Conservation (phyloP, 2,888 invertebrate species). For the Agonopterix heracliana region DNA sequence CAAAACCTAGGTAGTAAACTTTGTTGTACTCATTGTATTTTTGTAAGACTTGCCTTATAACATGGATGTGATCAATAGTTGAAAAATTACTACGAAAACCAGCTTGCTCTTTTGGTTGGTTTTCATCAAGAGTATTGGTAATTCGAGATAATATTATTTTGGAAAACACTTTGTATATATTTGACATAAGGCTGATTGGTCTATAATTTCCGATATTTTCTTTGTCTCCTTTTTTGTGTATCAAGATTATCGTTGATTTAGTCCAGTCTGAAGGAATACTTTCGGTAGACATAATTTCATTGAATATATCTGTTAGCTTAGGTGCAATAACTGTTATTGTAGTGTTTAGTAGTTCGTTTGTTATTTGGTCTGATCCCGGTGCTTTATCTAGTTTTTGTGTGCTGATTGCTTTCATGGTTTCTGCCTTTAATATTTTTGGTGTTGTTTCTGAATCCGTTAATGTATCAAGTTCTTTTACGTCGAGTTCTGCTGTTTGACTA, state of each 20-base stretch:
- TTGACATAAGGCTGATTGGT: too few relatives aligned
- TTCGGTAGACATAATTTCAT: not conserved
- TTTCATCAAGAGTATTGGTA: not conserved
- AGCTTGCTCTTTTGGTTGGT: too few relatives aligned
- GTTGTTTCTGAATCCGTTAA: conserved; percentile 7
- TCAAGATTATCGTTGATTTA: conserved; percentile 18
- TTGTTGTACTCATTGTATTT: too few relatives aligned
- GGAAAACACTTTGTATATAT: not conserved
- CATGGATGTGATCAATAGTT: too few relatives aligned
- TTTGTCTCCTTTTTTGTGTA: conserved; percentile 20
- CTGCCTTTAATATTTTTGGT: conserved; percentile 16
- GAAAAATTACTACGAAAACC: too few relatives aligned
- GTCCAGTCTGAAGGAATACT: conserved; percentile 9
- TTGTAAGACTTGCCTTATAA: too few relatives aligned
- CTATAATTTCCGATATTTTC: too few relatives aligned
- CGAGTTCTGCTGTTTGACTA: conserved; percentile 9
- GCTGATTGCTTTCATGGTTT: conserved; percentile 19
- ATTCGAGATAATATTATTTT: too few relatives aligned
- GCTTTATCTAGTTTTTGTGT: conserved; percentile 23
- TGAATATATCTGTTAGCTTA: conserved; percentile 13
- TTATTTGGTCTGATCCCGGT: conserved; percentile 19
- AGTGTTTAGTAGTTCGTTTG: conserved; percentile 19
- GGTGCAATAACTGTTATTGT: conserved; percentile 15
- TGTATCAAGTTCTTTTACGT: too few relatives aligned
- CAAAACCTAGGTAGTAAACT: too few relatives aligned